These are phyloP conservation scores for Clepsis dumicolana DNA, from an alignment of 2,888 invertebrate genomes.

Conservation along the genomic window DNA sequence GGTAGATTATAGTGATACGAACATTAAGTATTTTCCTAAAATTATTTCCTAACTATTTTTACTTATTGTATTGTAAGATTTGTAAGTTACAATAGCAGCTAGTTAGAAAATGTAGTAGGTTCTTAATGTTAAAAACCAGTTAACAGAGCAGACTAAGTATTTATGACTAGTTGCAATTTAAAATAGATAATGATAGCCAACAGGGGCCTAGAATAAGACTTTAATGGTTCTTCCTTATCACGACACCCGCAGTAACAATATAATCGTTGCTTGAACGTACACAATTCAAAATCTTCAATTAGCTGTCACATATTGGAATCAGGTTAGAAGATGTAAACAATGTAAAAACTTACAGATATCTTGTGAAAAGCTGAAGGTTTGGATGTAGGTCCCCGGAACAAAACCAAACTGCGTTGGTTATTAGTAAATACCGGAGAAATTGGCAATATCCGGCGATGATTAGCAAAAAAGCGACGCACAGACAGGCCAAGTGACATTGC, in stretches of 20 bases:
- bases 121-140: too few species aligned
- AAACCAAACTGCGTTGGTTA: conserved; percentile 54
- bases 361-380: conserved; percentile 48
- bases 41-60: too few species aligned
- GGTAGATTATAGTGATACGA: too few species aligned
- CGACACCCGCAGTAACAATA: conserved; percentile 26
- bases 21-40: too few species aligned
- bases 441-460: conserved; percentile 76
- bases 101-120: neutral
- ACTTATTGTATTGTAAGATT: too few species aligned
- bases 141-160: neutral
- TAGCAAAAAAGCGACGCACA: conserved; percentile 80
- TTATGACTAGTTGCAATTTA: neutral
- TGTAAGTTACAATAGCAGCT: neutral
- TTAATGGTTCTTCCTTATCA: conserved; percentile 24
- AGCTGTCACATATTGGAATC: conserved; percentile 40
- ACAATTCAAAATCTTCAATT: conserved; percentile 41
- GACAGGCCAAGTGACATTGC: conserved; percentile 75
- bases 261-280: conserved; percentile 35
- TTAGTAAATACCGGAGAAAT: conserved; percentile 67
- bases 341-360: conserved; percentile 58
- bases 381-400: conserved; percentile 46
- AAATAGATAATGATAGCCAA: neutral
- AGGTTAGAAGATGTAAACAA: conserved; percentile 33
- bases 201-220: neutral